Evolutionary conservation across 2,888 invertebrate species (phyloP), one percentile per base, ranked within the genome.

Genomic region (Brachyopa scutellaris): DNA sequence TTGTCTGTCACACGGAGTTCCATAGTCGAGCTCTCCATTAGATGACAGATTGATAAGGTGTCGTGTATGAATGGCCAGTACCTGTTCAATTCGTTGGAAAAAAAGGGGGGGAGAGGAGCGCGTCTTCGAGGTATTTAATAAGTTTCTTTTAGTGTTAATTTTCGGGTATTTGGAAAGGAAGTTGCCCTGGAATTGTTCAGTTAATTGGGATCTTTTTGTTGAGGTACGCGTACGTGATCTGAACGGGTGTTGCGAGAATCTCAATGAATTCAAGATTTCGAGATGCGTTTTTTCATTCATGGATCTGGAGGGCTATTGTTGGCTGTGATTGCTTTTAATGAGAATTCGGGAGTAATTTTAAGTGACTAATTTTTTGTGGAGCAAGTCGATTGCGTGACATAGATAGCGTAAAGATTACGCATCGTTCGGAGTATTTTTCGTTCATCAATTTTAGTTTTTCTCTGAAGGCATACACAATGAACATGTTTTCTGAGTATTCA

Each of bases 1-100:
- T 77, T 77, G 77, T 82, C 82, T 76, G 47, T 82, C 70, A 76
- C 66, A 82, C 66, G 82, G 49, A 76, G 42, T 76, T 74, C 74
- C 62, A n/a, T n/a, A 74, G 67, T 74, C 45, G 69, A 80, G 62
- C 59, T 74, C 82, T 77, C 61, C 64, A 77, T 72, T 70, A 82
- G 82, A 82, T 82, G 76, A 76, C 76, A 72, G 64, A 66, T 70
- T 26, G 82, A 82, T 82, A 82, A 77, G 47, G 26, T 40, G n/a
- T n/a, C n/a, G n/a, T n/a, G 26, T 79, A 72, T 73, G 72, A 78
- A 78, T 78, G 74, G 69, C 26, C 8, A 31, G 45, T 70, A 76
- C 82, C 76, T 82, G 64, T 70, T 64, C 53, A 72, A 70, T 82
- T 76, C 76, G 2, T 49, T 9, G 61, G 66, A 82, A 82, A 62